Percentiles rank a stretch among this genome's conserved stretches.
Evolutionary conservation across 1,140 invertebrate genomes (phyloP).

Genomic region (Brachionus rubens): DNA sequence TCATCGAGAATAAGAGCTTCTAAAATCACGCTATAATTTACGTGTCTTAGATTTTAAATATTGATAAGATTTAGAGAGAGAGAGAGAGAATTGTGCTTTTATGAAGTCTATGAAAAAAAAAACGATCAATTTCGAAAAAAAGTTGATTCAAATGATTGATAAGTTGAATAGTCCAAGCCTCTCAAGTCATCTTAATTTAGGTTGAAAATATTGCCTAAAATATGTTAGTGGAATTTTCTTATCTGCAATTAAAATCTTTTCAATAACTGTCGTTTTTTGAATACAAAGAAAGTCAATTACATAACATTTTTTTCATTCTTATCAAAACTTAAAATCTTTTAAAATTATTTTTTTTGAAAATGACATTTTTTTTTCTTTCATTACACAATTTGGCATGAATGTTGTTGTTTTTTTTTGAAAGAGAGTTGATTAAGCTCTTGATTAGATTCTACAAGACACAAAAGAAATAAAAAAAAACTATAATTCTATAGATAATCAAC

Average conservation of each 20-base stretch:
- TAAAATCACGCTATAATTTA: slow-evolving; percentile 35
- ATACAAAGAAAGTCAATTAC: background rate
- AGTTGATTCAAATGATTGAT: slow-evolving; percentile 13
- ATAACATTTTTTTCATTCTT: slow-evolving; percentile 19
- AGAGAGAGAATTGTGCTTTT: background rate
- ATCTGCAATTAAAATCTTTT: background rate
- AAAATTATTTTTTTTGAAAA: background rate
- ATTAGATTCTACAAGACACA: background rate
- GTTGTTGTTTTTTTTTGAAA: background rate
- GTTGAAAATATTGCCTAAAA: no score
- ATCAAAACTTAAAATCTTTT: background rate
- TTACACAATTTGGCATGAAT: slow-evolving; percentile 17
- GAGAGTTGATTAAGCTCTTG: background rate
- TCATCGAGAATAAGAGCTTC: background rate
- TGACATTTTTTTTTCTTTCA: background rate
- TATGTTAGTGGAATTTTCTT: background rate
- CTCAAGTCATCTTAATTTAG: no score
- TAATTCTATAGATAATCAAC: slow-evolving; percentile 24
- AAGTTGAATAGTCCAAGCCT: slow-evolving; percentile 14
- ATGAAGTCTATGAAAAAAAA: no score
- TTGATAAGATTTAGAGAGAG: background rate
- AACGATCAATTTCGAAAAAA: no score
- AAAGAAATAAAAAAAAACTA: background rate
- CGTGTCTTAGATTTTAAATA: slow-evolving; percentile 17
- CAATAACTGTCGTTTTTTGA: background rate